Base-by-base conservation (phyloP, 2,113 vertebrate species). In the Calyptommatus sinebrachiatus region DNA sequence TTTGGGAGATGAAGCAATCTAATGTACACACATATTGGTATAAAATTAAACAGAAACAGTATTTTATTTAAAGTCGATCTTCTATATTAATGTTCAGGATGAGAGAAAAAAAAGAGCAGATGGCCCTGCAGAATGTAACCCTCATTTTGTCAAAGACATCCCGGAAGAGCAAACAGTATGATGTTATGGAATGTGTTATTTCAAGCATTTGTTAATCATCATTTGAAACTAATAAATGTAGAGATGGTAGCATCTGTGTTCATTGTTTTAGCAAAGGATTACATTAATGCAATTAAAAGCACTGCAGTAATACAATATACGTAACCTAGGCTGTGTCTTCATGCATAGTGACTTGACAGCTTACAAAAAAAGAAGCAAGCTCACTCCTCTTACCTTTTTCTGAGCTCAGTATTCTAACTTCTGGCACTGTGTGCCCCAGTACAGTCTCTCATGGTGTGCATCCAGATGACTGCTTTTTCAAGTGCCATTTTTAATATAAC, bases 31-130 rank as follows among this genome's bases (percentile, higher is more conserved):
- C 7, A 2, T 74, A 45, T 68, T 28, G 21, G 4, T 78, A 57
- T n/a, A 35, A 46, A 65, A 71, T 73, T 79, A 46, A 85, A 53
- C 24, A 35, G 26, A 4, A 6, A 71, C 70, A 76, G 73, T 67
- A 35, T 71, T 86, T 84, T 75, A 82, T 66, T 63, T 83, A 4
- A 50, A n/a, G n/a, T 61, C 79, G 83, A 77, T 85, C 71, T 76
- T 26, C 81, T 83, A 48, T 71, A 70, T 75, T 57, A 72, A 72
- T 72, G 21, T 77, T 86, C 71, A 63, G 1, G 72, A 78, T 63
- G n/a, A 77, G 81, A 90, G 68, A 28, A 83, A 71, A 65, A 83
- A 90, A 87, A 86, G 68, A 87, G 53, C 83, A 87, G 88, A 85
- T 90, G 82, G 81, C 69, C 83, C 70, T 77, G 72, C 35, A 77